A percentile compares a stretch with the other conserved stretches of the same genome.
These are phyloP conservation scores for Atta texana DNA, from an alignment of 1,140 invertebrate genomes.

Conservation along the genomic window DNA sequence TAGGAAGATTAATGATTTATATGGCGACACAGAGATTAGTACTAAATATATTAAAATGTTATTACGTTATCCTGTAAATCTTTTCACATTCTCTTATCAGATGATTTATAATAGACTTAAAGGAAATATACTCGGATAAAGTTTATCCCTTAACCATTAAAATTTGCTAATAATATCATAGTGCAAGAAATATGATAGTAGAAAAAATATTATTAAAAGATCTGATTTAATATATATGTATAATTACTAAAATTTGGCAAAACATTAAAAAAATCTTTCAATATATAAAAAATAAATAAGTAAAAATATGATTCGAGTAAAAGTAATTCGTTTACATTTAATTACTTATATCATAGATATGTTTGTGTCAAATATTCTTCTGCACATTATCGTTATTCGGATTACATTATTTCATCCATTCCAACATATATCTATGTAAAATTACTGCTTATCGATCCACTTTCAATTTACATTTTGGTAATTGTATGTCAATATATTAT, in stretches of 20 bases:
- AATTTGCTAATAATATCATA: neutral
- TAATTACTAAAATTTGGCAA: neutral
- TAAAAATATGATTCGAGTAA: neutral
- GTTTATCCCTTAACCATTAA: neutral
- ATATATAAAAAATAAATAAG: neutral
- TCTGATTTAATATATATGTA: neutral
- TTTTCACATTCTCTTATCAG: neutral
- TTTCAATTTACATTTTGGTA: constrained; percentile 41
- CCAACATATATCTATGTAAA: neutral
- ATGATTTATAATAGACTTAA: neutral
- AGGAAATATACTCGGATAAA: neutral
- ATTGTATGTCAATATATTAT: constrained; percentile 44
- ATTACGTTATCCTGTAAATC: neutral
- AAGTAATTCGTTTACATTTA: neutral
- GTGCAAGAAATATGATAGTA: neutral
- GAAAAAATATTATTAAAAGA: neutral
- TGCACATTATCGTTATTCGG: neutral
- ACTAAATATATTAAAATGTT: neutral
- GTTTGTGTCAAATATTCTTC: neutral
- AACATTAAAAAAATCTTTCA: neutral
- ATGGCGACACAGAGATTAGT: neutral
- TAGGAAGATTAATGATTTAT: neutral
- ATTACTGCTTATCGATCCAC: constrained; percentile 23
- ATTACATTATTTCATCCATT: constrained; percentile 15
- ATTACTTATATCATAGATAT: neutral